Evolutionary conservation across 2,797 vertebrate genomes (phyloP).

Genomic region (Anabas testudineus): DNA sequence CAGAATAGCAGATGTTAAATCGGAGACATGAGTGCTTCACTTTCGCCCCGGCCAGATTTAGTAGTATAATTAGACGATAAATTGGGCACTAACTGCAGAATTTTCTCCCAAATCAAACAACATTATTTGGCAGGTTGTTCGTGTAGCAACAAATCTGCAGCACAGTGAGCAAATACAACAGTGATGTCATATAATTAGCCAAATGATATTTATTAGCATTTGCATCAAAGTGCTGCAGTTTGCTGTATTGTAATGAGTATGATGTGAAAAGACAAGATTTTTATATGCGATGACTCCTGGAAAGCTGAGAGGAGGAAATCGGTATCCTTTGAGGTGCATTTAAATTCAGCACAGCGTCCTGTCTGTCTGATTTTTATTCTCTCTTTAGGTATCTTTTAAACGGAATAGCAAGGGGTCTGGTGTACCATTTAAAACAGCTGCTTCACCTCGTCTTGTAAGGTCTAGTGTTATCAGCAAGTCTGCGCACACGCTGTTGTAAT

Average conservation of each 20-base stretch:
- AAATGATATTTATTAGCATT: slow-evolving; percentile 47
- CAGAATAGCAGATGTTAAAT: slow-evolving; percentile 71
- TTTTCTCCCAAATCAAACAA: slow-evolving; percentile 45
- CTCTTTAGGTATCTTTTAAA: slow-evolving; percentile 20
- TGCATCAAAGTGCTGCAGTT: slow-evolving; percentile 27
- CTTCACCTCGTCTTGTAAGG: slow-evolving; percentile 13
- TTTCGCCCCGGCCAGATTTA: slow-evolving; percentile 54
- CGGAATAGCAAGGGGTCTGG: background rate
- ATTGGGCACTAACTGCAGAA: slow-evolving; percentile 66
- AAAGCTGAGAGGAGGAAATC: background rate
- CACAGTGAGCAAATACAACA: slow-evolving; percentile 31
- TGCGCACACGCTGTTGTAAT: slow-evolving; percentile 10
- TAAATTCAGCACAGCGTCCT: background rate
- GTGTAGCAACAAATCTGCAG: background rate
- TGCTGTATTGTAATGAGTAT: slow-evolving; percentile 30
- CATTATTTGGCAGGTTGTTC: slow-evolving; percentile 45
- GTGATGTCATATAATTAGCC: slow-evolving; percentile 48
- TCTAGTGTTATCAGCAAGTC: slow-evolving; percentile 2
- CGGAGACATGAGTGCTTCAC: slow-evolving; percentile 55
- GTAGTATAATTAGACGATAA: slow-evolving; percentile 74
- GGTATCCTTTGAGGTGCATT: background rate
- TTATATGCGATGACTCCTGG: background rate
- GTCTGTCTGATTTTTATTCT: slow-evolving; percentile 8
- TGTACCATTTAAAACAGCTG: slow-evolving; percentile 32
- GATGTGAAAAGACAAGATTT: slow-evolving; percentile 17